A percentile compares a stretch with the other conserved stretches of the same genome.
Evolutionary conservation across 2,113 vertebrate species (phyloP).

Genomic region (Plecturocebus donacophilus): DNA sequence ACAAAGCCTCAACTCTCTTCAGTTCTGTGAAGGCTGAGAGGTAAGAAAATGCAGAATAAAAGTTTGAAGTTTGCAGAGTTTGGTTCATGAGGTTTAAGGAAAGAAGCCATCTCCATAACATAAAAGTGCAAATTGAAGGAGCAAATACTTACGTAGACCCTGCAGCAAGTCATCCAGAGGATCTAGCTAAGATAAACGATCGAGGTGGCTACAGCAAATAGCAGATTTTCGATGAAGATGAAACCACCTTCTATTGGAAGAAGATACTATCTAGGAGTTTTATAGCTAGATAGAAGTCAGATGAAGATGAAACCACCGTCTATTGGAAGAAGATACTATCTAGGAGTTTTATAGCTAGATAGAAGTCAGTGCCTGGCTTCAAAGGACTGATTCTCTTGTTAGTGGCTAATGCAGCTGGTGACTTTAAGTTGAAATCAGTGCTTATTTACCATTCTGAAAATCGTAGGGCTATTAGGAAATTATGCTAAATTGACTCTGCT

Average conservation of each 20-base stretch:
- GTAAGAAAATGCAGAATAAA: not conserved
- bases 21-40: not conserved
- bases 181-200: not conserved
- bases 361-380: not conserved
- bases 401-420: not conserved
- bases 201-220: not conserved
- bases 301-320: not conserved
- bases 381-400: not conserved
- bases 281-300: not conserved
- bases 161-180: not conserved
- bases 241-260: not conserved
- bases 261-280: not conserved
- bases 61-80: not conserved
- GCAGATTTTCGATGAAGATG: not conserved
- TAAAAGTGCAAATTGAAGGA: not conserved
- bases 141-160: not conserved
- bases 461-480: not conserved
- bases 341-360: not conserved
- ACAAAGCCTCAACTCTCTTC: not conserved
- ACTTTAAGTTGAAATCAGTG: not conserved
- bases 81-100: not conserved
- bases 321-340: not conserved
- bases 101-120: not conserved
- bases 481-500: not conserved
- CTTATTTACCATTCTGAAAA: not conserved